phyloP scores from a whole-genome alignment of 2,888 invertebrate species.

The Trissolcus brochymenae region DNA sequence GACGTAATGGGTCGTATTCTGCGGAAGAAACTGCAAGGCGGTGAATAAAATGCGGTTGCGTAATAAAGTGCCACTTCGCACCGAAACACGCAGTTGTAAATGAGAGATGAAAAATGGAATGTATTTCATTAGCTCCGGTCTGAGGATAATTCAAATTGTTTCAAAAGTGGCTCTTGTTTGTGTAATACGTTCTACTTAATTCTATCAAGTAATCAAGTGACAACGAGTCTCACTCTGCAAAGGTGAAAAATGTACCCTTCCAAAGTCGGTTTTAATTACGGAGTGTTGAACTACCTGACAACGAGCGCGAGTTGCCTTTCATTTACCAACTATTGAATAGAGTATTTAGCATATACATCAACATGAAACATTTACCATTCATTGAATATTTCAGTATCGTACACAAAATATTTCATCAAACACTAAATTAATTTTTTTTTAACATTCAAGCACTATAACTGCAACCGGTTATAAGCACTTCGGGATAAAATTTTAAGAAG shows the following conservation, averaged over 20 bases:
- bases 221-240: conserved; percentile 39
- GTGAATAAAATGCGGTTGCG: conserved; percentile 24
- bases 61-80: conserved; percentile 24
- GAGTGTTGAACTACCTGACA: conserved; percentile 10
- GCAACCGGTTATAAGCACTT: no score
- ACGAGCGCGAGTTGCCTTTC: no score
- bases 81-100: conserved; percentile 27
- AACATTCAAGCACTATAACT: no score
- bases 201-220: conserved; percentile 54
- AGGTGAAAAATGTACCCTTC: conserved; percentile 47
- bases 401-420: no score
- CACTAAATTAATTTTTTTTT: no score
- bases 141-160: conserved; percentile 49
- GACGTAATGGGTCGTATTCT: conserved; percentile 25
- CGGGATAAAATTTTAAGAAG: no score
- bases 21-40: background rate
- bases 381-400: no score
- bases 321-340: no score
- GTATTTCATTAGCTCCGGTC: conserved; percentile 33
- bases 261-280: conserved; percentile 46
- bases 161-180: conserved; percentile 45
- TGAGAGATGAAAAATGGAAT: conserved; percentile 44
- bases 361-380: no score
- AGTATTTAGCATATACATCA: background rate
- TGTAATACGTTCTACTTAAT: conserved; percentile 47